These are phyloP conservation scores for Psilanteris sp. DNA, from an alignment of 1,140 invertebrate genomes.

Conservation along the genomic window DNA sequence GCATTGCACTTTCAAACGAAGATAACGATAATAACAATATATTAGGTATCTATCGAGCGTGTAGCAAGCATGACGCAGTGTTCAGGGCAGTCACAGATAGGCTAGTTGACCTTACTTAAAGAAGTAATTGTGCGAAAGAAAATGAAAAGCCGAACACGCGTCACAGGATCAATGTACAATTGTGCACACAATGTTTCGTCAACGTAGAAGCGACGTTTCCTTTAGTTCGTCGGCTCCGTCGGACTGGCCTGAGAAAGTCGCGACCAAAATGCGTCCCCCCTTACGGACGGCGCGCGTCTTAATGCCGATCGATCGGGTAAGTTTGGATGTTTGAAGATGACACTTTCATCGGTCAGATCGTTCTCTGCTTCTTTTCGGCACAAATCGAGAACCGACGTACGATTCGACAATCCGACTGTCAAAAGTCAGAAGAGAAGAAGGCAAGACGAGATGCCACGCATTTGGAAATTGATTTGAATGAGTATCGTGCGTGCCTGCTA, in stretches of 20 bases:
- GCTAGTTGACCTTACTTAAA: constrained; percentile 70
- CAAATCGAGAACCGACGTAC: no score
- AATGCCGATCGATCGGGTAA: no score
- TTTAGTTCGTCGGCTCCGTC: not conserved
- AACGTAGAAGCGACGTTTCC: not conserved
- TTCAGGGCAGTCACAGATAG: constrained; percentile 53
- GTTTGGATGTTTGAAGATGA: no score
- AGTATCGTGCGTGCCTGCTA: no score
- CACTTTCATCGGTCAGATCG: no score
- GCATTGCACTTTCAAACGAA: constrained; percentile 18
- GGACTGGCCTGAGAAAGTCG: constrained; percentile 4
- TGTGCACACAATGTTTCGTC: constrained; percentile 6
- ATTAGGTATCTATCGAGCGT: constrained; percentile 35
- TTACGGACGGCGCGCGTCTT: no score
- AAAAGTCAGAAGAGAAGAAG: no score
- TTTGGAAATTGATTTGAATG: no score
- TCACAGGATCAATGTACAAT: constrained; percentile 40
- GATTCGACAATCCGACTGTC: no score
- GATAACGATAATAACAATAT: constrained; percentile 33
- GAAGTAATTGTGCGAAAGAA: constrained; percentile 58
- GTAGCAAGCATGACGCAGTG: constrained; percentile 37
- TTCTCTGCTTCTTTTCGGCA: no score
- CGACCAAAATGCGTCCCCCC: no score
- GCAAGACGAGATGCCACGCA: no score
- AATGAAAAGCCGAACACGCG: constrained; percentile 50